A percentile compares a stretch with the other conserved stretches of the same genome.
These are phyloP conservation scores for Lapara coniferarum DNA, from an alignment of 2,888 invertebrate genomes.

Conservation along the genomic window DNA sequence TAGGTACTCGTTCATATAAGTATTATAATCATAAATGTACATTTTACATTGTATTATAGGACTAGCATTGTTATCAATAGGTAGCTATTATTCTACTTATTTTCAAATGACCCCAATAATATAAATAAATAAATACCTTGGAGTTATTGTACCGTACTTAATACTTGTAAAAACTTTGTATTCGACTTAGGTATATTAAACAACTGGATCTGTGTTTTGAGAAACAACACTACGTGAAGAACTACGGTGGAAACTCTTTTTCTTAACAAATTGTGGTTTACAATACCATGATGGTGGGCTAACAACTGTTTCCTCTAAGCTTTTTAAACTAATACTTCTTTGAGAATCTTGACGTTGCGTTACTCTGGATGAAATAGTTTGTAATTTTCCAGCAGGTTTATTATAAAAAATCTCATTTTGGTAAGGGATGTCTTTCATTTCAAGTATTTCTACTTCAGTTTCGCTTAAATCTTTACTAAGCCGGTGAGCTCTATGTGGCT, in stretches of 20 bases:
- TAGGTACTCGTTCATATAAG: too few species aligned
- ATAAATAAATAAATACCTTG: too few species aligned
- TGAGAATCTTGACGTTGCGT: conserved; percentile 63
- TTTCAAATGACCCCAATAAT: too few species aligned
- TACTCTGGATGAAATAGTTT: conserved; percentile 65
- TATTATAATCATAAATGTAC: too few species aligned
- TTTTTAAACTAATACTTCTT: conserved; percentile 68
- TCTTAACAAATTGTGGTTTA: conserved; percentile 80
- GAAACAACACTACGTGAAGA: conserved; percentile 63
- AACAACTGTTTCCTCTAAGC: conserved; percentile 65
- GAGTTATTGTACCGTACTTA: too few species aligned
- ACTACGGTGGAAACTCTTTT: conserved; percentile 72
- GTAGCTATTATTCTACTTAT: too few species aligned
- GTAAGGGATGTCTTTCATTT: conserved; percentile 79
- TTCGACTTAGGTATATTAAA: conserved; percentile 34
- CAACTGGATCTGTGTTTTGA: conserved; percentile 50
- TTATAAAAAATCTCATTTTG: conserved; percentile 46
- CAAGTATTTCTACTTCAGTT: conserved; percentile 80
- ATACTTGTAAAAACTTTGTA: too few species aligned
- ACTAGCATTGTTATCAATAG: too few species aligned
- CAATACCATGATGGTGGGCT: conserved; percentile 81
- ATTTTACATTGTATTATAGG: too few species aligned
- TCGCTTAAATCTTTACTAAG: conserved; percentile 74
- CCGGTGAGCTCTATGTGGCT: conserved; percentile 59
- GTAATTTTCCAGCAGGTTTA: conserved; percentile 45